These are phyloP conservation scores for Apotomis capreana DNA, from an alignment of 2,888 invertebrate genomes.

Conservation along the genomic window DNA sequence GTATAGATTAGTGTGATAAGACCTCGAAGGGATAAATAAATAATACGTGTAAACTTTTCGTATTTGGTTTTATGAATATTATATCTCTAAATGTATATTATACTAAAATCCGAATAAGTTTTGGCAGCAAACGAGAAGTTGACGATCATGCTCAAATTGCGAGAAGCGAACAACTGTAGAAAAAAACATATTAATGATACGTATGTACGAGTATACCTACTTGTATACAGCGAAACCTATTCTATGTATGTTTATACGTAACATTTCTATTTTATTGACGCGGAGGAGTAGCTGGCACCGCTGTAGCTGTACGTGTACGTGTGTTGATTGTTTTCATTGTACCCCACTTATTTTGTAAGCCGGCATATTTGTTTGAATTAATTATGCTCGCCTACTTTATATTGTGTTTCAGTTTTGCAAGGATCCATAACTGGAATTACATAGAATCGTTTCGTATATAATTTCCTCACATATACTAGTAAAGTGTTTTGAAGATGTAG, in stretches of 20 bases:
- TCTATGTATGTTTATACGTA: slow-evolving; percentile 44
- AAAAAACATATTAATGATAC: neutral
- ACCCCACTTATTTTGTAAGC: slow-evolving; percentile 44
- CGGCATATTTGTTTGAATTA: slow-evolving; percentile 58
- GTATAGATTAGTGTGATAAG: too few species aligned
- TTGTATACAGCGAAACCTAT: neutral
- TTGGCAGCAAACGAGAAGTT: slow-evolving; percentile 3
- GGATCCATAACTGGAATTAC: slow-evolving; percentile 2
- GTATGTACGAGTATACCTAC: slow-evolving; percentile 2
- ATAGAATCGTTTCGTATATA: neutral
- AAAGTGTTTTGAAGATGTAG: slow-evolving; percentile 7
- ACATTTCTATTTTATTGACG: slow-evolving; percentile 65
- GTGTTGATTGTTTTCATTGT: slow-evolving; percentile 55
- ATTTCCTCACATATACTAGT: slow-evolving; percentile 1
- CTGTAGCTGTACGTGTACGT: slow-evolving; percentile 42
- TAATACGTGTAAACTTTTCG: too few species aligned
- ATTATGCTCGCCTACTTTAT: slow-evolving; percentile 59
- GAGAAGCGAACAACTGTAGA: neutral
- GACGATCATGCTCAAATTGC: neutral
- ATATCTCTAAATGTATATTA: too few species aligned
- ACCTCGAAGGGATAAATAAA: too few species aligned
- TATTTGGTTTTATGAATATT: too few species aligned
- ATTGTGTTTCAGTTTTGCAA: slow-evolving; percentile 44
- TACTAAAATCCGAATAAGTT: neutral
- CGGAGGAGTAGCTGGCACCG: slow-evolving; percentile 52